Conservation (phyloP, 2,888 invertebrate species). For the Hylaea fasciaria region DNA sequence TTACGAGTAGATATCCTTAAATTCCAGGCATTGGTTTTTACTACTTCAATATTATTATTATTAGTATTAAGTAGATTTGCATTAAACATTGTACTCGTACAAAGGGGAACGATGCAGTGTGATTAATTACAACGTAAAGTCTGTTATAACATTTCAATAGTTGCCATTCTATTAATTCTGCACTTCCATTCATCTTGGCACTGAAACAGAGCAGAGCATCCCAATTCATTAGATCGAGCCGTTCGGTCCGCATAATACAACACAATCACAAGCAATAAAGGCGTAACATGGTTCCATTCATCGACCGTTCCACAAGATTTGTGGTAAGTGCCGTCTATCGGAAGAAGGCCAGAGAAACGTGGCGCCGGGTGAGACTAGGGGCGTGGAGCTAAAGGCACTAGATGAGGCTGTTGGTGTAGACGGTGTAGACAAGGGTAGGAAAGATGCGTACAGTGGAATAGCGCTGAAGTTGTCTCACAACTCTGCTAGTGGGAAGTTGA, state of each 20-base stretch:
- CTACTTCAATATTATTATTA: no score
- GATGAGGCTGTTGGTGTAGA: background rate
- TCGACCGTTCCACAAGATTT: constrained; percentile 44
- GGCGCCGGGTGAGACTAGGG: constrained; percentile 31
- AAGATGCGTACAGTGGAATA: no score
- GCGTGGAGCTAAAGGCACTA: constrained; percentile 1
- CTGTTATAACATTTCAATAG: background rate
- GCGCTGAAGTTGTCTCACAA: no score
- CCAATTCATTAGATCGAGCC: constrained; percentile 30
- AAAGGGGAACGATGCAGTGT: no score
- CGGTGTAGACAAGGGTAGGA: no score
- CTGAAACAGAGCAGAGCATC: constrained; percentile 17
- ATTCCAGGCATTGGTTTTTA: no score
- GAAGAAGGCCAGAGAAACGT: constrained; percentile 36
- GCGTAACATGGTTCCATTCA: constrained; percentile 33
- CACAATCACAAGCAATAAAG: constrained; percentile 33
- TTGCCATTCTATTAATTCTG: constrained; percentile 16
- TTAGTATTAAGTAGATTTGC: no score
- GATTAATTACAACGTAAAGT: no score
- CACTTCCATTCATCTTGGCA: constrained; percentile 19
- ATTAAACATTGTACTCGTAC: no score
- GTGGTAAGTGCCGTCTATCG: constrained; percentile 39
- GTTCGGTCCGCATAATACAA: constrained; percentile 23
- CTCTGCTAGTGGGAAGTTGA: no score
- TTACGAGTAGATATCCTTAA: no score